Conservation (phyloP, 1,140 invertebrate genomes). For the Drosophila bipectinata region DNA sequence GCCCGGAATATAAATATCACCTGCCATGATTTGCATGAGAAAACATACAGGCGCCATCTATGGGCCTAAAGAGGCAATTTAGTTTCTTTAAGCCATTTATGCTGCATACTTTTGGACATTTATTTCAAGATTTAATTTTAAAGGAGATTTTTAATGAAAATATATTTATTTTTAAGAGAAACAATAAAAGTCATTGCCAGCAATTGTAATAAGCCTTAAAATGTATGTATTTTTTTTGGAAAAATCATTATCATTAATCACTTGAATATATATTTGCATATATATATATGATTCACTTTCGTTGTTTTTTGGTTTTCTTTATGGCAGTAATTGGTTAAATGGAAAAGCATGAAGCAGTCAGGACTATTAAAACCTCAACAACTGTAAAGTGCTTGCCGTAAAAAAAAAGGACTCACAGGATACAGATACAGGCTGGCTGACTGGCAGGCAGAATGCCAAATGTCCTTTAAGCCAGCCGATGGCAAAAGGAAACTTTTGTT, state of each 20-base stretch:
- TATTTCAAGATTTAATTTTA: neutral
- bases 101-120: slow-evolving; percentile 35
- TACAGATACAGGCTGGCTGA: neutral
- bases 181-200: neutral
- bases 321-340: slow-evolving; percentile 31
- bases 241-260: neutral
- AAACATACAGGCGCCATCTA: slow-evolving; percentile 22
- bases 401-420: neutral
- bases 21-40: slow-evolving; percentile 10
- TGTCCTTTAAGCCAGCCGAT: slow-evolving; percentile 39
- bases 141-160: too few relatives aligned
- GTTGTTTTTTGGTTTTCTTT: neutral
- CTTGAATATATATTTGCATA: neutral
- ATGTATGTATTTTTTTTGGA: too few relatives aligned
- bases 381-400: slow-evolving; percentile 23
- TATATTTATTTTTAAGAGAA: too few relatives aligned
- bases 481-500: slow-evolving; percentile 73
- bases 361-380: slow-evolving; percentile 22
- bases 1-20: slow-evolving; percentile 15
- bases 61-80: neutral
- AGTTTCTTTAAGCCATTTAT: neutral
- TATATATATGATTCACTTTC: neutral
- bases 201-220: too few relatives aligned
- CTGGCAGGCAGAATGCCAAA: neutral
- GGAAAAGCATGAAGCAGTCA: slow-evolving; percentile 10